These are phyloP conservation scores for Cladorhizidae sp. DNA, from an alignment of 37 sponge, comb jelly and placozoan genomes.

Conservation along the genomic window DNA sequence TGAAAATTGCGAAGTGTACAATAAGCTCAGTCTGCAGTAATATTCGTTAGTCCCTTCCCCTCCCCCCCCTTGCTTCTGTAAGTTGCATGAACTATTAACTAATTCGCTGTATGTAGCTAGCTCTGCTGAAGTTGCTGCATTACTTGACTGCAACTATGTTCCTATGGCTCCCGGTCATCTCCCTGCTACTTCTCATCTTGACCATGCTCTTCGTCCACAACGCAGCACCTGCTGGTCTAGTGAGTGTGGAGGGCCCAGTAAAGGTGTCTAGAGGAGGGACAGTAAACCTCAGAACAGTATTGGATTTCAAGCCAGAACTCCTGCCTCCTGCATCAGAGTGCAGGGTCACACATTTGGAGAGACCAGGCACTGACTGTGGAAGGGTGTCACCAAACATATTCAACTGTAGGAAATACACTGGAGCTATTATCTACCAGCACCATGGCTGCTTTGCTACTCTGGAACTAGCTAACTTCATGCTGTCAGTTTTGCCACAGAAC, in stretches of 20 bases:
- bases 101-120: too few species aligned
- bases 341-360: not conserved
- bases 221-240: not conserved
- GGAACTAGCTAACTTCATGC: conserved; percentile 25
- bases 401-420: conserved; percentile 9
- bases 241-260: conserved; percentile 1
- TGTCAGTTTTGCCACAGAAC: conserved; percentile 1
- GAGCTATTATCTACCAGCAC: conserved; percentile 44
- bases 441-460: conserved; percentile 24
- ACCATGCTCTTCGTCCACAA: not conserved
- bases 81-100: too few species aligned
- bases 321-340: conserved; percentile 10
- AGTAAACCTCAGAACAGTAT: not conserved
- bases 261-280: not conserved
- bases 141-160: too few species aligned
- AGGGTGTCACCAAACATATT: conserved; percentile 7
- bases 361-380: conserved; percentile 29
- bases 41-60: too few species aligned
- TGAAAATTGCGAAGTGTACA: too few species aligned
- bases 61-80: too few species aligned
- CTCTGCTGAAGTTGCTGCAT: too few species aligned
- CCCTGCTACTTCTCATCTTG: not conserved
- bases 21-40: too few species aligned
- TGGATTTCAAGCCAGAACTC: not conserved
- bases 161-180: too few species aligned